These are phyloP conservation scores for Sinosuthora webbiana DNA, from an alignment of 2,113 vertebrate genomes.

Conservation along the genomic window DNA sequence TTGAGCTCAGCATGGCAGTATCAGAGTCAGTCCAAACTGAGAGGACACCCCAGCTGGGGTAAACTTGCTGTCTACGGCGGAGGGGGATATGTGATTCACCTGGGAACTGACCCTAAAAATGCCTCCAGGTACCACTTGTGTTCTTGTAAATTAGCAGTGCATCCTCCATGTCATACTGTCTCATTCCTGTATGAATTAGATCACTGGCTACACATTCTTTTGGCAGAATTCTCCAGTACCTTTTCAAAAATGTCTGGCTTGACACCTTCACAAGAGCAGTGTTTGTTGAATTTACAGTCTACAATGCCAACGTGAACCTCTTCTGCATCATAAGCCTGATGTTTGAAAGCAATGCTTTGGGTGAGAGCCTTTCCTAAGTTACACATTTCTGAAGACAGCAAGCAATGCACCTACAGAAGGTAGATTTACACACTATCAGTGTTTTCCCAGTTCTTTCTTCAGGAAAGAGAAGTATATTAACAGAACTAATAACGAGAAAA, in stretches of 20 bases:
- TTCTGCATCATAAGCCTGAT: slow-evolving; percentile 88
- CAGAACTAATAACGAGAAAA: neutral
- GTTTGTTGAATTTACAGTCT: slow-evolving; percentile 93
- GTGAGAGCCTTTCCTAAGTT: slow-evolving; percentile 64
- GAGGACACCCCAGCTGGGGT: slow-evolving; percentile 83
- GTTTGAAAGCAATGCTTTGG: slow-evolving; percentile 87
- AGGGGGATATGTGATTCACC: slow-evolving; percentile 86
- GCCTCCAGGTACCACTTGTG: slow-evolving; percentile 78
- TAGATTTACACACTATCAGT: neutral
- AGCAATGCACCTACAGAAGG: neutral
- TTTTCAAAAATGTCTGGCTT: slow-evolving; percentile 87
- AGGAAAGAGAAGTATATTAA: neutral
- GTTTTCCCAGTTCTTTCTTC: neutral
- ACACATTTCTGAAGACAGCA: neutral
- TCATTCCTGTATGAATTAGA: neutral
- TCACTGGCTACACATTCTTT: neutral
- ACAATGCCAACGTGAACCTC: slow-evolving; percentile 94
- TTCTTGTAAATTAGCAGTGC: neutral
- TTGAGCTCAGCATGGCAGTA: slow-evolving; percentile 80
- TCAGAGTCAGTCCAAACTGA: slow-evolving; percentile 79
- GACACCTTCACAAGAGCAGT: slow-evolving; percentile 87
- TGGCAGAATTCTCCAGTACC: slow-evolving; percentile 83
- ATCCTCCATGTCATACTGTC: neutral
- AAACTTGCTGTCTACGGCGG: slow-evolving; percentile 83
- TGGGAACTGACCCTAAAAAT: slow-evolving; percentile 79